These are phyloP conservation scores for Bubalus kerabau DNA, from an alignment of 2,113 vertebrate species.

Conservation along the genomic window DNA sequence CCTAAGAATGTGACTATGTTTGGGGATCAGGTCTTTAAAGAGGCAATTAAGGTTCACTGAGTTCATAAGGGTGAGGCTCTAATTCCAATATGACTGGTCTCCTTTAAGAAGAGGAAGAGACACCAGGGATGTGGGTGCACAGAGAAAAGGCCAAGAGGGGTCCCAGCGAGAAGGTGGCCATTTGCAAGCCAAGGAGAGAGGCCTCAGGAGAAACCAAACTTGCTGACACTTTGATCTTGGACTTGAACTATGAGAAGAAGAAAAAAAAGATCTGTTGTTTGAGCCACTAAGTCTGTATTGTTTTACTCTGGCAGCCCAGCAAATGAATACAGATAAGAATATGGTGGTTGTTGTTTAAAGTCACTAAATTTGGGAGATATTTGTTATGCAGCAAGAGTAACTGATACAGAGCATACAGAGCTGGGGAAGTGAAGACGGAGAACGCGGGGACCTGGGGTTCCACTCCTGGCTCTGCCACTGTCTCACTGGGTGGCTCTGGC, in stretches of 20 bases:
- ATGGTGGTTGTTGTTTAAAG: background rate
- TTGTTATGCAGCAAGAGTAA: background rate
- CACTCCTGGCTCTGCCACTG: background rate
- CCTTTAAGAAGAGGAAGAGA: background rate
- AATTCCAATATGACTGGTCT: background rate
- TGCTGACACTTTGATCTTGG: background rate
- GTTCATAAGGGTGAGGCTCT: background rate
- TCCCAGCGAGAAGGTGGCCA: rapidly evolving
- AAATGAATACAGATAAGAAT: too few species aligned
- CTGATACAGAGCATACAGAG: background rate
- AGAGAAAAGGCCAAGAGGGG: background rate
- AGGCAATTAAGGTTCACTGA: background rate
- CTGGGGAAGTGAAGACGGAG: background rate
- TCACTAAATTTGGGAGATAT: background rate
- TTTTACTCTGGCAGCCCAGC: too few species aligned
- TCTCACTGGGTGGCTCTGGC: background rate
- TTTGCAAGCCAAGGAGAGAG: background rate
- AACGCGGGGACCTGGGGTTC: background rate
- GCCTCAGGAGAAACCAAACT: background rate
- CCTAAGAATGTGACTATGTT: background rate
- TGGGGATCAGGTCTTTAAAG: background rate
- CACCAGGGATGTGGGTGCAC: background rate
- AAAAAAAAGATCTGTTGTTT: background rate
- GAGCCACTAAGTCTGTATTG: background rate
- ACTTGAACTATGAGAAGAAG: background rate